Percentiles rank a stretch among this genome's conserved stretches.
These are phyloP conservation scores for Crenuchus spilurus DNA, from an alignment of 2,797 vertebrate genomes.

Conservation along the genomic window DNA sequence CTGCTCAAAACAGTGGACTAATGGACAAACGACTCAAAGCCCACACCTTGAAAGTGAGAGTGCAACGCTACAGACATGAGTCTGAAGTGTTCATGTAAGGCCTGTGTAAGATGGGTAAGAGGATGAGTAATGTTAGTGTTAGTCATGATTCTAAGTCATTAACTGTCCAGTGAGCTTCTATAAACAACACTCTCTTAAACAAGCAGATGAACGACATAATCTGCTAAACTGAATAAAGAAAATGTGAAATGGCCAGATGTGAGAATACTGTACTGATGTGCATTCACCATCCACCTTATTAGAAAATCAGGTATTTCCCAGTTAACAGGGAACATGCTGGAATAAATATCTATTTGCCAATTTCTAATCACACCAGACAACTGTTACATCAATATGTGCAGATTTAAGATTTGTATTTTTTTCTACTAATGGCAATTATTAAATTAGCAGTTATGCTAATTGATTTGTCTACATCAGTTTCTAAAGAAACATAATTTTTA, in stretches of 20 bases:
- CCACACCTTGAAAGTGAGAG: conserved; percentile 15
- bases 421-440: no score
- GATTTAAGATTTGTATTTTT: no score
- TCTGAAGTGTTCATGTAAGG: conserved; percentile 8
- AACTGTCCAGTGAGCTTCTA: not conserved
- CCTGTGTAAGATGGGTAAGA: not conserved
- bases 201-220: not conserved
- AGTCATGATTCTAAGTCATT: conserved; percentile 23
- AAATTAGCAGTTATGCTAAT: no score
- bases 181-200: not conserved
- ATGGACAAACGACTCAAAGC: not conserved
- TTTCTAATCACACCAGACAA: not conserved
- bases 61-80: conserved; percentile 1
- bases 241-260: not conserved
- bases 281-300: not conserved
- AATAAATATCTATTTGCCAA: no score
- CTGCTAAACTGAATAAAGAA: not conserved
- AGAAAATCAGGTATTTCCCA: not conserved
- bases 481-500: no score
- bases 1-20: not conserved
- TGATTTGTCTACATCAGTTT: no score
- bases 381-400: no score
- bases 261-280: not conserved
- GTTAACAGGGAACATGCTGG: no score
- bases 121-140: conserved; percentile 32